Conservation (phyloP, 2,888 invertebrate species). For the Lasioglossum marginatum region DNA sequence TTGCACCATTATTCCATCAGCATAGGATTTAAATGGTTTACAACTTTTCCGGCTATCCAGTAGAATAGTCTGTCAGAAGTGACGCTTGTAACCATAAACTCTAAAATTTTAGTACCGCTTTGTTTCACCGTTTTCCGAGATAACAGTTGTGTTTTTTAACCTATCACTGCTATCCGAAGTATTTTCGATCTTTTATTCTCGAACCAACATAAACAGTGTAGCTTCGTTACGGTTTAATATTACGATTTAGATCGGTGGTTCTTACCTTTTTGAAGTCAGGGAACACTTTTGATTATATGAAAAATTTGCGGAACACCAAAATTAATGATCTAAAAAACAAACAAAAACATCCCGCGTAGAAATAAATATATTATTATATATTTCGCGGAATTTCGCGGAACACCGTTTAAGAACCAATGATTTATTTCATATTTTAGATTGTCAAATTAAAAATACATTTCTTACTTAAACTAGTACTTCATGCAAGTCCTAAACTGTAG, state of each 20-base stretch:
- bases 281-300: too few species aligned
- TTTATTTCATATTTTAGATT: too few species aligned
- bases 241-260: background rate
- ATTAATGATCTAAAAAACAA: too few species aligned
- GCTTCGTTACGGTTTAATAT: background rate
- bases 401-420: too few species aligned
- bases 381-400: too few species aligned
- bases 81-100: conserved; percentile 9
- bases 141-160: background rate
- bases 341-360: too few species aligned
- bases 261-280: too few species aligned
- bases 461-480: background rate
- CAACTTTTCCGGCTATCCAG: background rate
- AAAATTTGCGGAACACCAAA: too few species aligned
- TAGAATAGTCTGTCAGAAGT: background rate
- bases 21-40: conserved; percentile 10
- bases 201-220: background rate
- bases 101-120: conserved; percentile 7
- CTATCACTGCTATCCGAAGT: background rate
- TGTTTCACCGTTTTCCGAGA: background rate
- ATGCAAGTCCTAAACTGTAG: background rate
- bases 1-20: background rate
- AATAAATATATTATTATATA: too few species aligned
- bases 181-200: background rate
- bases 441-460: too few species aligned